phyloP scores from a whole-genome alignment of 2,113 vertebrate species.

The Grammomys surdaster region DNA sequence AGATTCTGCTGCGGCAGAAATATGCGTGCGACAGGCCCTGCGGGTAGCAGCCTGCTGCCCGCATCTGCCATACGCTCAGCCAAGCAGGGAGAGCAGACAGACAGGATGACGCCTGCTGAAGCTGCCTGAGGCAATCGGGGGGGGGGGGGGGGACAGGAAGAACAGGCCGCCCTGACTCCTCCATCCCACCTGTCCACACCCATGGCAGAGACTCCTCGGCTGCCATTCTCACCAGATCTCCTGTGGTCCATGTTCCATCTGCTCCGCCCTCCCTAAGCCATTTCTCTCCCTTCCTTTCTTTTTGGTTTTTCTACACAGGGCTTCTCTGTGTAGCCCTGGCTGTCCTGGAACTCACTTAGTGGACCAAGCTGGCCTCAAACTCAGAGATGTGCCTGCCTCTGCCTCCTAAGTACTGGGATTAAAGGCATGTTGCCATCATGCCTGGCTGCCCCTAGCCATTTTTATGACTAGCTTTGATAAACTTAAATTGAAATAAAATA shows the following conservation, averaged over 20 bases:
- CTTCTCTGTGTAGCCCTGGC: not conserved
- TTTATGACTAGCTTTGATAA: not conserved
- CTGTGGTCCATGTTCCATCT: not conserved
- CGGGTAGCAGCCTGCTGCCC: not conserved
- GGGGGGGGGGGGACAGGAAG: accelerated
- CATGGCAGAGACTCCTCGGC: not conserved
- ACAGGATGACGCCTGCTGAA: not conserved
- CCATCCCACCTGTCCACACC: not conserved
- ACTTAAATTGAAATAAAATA: not conserved
- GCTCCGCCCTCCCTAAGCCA: too few species aligned
- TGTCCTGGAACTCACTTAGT: not conserved
- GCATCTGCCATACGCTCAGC: not conserved
- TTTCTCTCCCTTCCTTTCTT: not conserved
- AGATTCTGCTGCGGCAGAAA: not conserved
- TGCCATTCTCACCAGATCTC: accelerated
- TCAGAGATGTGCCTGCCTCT: not conserved
- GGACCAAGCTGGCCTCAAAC: not conserved
- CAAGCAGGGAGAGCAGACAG: not conserved
- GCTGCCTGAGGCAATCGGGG: not conserved
- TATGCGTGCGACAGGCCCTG: not conserved
- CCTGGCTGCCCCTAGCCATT: not conserved
- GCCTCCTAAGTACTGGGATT: not conserved
- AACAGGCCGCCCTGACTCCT: constrained; percentile 16
- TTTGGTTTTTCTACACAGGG: not conserved
- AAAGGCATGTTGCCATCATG: accelerated